Conservation (phyloP, 2,888 invertebrate genomes). For the Aproaerema taeniolella region DNA sequence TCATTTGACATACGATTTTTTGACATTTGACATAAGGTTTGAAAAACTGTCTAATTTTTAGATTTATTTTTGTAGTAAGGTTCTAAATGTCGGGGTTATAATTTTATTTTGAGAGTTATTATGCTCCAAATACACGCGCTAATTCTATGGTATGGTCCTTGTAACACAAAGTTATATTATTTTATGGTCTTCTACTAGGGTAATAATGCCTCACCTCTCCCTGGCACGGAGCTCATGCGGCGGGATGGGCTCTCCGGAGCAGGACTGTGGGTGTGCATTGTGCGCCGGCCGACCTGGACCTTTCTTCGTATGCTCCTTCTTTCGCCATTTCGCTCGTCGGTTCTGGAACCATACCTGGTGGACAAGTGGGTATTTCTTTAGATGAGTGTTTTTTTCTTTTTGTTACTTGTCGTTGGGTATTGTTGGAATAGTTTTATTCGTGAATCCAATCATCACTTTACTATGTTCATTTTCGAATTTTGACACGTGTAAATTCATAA, state of each 20-base stretch:
- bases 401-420: neutral
- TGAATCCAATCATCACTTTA: neutral
- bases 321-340: constrained; percentile 98
- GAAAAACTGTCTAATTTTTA: too few species aligned
- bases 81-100: too few species aligned
- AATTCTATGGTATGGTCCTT: too few species aligned
- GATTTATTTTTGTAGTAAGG: too few species aligned
- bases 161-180: too few species aligned
- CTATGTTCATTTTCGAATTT: neutral
- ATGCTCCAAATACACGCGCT: too few species aligned
- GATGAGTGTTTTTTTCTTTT: neutral
- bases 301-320: constrained; percentile 99
- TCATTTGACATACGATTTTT: too few species aligned
- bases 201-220: constrained; percentile 82
- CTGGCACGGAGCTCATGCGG: constrained; percentile 91
- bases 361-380: too few species aligned
- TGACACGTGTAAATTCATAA: neutral
- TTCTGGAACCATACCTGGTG: constrained; percentile 99
- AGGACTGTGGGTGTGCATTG: constrained; percentile 98
- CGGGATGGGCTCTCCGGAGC: constrained; percentile 97
- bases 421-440: neutral
- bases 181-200: too few species aligned
- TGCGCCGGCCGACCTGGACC: constrained; percentile 98
- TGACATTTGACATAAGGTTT: too few species aligned
- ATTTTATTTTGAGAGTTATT: too few species aligned